Evolutionary conservation across 2,113 vertebrate species (phyloP), one percentile per base, ranked within the genome.

Genomic region (Tragelaphus buxtoni): DNA sequence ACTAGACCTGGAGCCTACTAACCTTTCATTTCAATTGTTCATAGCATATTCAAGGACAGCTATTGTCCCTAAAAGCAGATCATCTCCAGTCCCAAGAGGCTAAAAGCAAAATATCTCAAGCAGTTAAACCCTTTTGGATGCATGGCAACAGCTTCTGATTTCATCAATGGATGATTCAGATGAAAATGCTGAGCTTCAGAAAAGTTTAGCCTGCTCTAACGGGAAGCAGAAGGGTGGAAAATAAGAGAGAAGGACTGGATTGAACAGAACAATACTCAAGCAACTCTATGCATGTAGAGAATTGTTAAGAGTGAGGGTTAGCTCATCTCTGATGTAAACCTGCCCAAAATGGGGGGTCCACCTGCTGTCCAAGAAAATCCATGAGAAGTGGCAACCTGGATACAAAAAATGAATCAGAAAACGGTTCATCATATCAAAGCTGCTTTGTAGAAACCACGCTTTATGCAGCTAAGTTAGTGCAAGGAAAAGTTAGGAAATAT

Each of bases 221-320:
- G 0, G 58, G 11, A 49, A 80, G 39, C 28, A 32, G 58, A 42
- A 26, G 26, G 0, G 1, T 9, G 8, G 22, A 5, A 4, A 20
- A 49, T 32, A 12, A 47, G 14, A 30, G 56, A 16, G 3, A 35
- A 39, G 45, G 77, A 17, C 3, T 8, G 9, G 9, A 18, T 5
- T 8, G 55, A 76, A 42, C 0, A n/a, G 60, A 51, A 45, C 18
- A 26, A 9, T 24, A 47, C 83, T 49, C 20, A 45, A 35, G 76
- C 60, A 63, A 35, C 39, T 1, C 28, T 20, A 1, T 9, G 14
- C 63, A 22, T 1, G 4, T 4, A 56, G 79, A 47, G 79, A 83
- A 45, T 24, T 45, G 9, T 58, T 60, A 2, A 11, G 26, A 35
- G 17, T 32, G 3, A 20, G n/a, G 42, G 47, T 84, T 35, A 14